A percentile compares a stretch with the other conserved stretches of the same genome.
Conservation (phyloP, 2,888 invertebrate species). For the Gortyna flavago region DNA sequence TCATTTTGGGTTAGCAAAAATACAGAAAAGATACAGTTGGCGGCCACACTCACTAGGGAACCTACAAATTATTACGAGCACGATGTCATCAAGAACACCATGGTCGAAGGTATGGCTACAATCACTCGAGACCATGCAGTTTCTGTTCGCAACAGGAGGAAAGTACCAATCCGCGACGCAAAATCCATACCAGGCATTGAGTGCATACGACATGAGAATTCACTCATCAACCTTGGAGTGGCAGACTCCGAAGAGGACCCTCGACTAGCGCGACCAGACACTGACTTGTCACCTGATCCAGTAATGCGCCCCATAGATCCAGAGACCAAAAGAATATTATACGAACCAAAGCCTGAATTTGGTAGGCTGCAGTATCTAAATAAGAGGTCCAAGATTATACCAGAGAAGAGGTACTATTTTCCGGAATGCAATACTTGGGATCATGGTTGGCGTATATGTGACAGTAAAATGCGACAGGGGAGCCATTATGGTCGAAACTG, state of each 20-base stretch:
- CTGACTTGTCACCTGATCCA: conserved; percentile 71
- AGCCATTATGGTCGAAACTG: conserved; percentile 71
- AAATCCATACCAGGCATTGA: conserved; percentile 70
- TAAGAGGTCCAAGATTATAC: conserved; percentile 66
- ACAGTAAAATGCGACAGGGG: conserved; percentile 67
- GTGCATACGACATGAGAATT: conserved; percentile 71
- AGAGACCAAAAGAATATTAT: conserved; percentile 67
- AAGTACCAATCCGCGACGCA: conserved; percentile 70
- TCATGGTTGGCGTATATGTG: conserved; percentile 77
- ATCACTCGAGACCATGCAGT: conserved; percentile 73
- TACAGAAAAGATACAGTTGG: conserved; percentile 69
- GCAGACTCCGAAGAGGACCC: conserved; percentile 75
- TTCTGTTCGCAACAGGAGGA: conserved; percentile 70
- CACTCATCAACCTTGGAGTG: conserved; percentile 73
- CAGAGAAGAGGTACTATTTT: conserved; percentile 77
- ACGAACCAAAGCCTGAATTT: conserved; percentile 72
- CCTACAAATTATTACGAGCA: conserved; percentile 75
- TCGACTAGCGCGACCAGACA: conserved; percentile 69
- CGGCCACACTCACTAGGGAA: conserved; percentile 73
- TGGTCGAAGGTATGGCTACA: conserved; percentile 73
- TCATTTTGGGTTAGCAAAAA: conserved; percentile 76
- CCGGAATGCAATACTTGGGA: conserved; percentile 72
- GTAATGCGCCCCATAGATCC: conserved; percentile 77
- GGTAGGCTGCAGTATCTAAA: conserved; percentile 72
- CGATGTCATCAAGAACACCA: conserved; percentile 74